Percentiles rank a stretch among this genome's conserved stretches.
Evolutionary conservation across 2,888 invertebrate species (phyloP).

Genomic region (Sericinus montela): DNA sequence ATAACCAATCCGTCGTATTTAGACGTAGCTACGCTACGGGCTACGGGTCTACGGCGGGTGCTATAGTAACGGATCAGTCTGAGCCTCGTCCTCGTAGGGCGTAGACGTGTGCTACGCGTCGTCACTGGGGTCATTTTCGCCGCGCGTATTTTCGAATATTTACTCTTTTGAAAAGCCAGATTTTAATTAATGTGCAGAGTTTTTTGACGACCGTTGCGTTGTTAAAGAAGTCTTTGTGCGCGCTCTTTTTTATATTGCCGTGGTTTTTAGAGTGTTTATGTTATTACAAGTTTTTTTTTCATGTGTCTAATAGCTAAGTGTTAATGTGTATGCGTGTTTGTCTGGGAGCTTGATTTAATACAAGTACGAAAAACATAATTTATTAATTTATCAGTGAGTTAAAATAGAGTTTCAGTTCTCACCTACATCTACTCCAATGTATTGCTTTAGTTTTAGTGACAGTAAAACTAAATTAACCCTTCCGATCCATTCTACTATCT

Average conservation of each 20-base stretch:
- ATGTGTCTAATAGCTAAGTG: conserved; percentile 15
- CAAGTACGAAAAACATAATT: background rate
- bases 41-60: conserved; percentile 60
- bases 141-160: conserved; percentile 32
- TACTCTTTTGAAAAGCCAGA: conserved; percentile 36
- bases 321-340: conserved; percentile 3
- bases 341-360: conserved; percentile 5
- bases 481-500: conserved; percentile 13
- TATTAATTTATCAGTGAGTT: background rate
- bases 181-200: conserved; percentile 58
- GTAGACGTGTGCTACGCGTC: conserved; percentile 56
- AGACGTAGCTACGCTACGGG: conserved; percentile 49
- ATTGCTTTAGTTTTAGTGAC: conserved; percentile 8
- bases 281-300: conserved; percentile 18
- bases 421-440: conserved; percentile 3
- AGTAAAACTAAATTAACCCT: conserved; percentile 14
- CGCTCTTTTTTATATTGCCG: conserved; percentile 21
- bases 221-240: conserved; percentile 34
- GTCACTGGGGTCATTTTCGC: conserved; percentile 29
- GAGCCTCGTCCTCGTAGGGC: conserved; percentile 52
- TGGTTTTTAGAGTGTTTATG: conserved; percentile 29
- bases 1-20: conserved; percentile 29
- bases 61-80: conserved; percentile 72
- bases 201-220: conserved; percentile 29
- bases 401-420: background rate